phyloP scores from a whole-genome alignment of 1,140 invertebrate species.

The Vollenhovia emeryi region DNA sequence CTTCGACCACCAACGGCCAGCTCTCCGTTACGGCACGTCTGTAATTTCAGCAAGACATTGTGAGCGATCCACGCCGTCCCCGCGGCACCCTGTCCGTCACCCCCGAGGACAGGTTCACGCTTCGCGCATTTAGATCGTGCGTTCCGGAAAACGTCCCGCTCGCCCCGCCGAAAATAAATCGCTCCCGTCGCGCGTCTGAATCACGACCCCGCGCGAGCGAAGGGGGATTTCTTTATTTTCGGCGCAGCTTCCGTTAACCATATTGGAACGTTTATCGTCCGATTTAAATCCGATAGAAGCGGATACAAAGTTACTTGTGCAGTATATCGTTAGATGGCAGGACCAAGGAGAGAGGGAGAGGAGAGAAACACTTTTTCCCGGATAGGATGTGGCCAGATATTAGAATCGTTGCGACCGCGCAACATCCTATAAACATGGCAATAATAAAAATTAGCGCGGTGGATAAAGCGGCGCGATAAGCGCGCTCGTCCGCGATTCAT shows the following conservation, averaged over 20 bases:
- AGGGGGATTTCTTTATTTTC: slow-evolving; percentile 32
- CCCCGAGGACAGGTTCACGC: slow-evolving; percentile 44
- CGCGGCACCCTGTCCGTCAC: slow-evolving; percentile 52
- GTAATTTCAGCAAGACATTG: slow-evolving; percentile 57
- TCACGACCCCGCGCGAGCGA: slow-evolving; percentile 17
- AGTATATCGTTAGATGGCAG: not conserved
- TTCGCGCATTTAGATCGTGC: slow-evolving; percentile 44
- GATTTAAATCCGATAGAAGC: not conserved
- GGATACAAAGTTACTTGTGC: not conserved
- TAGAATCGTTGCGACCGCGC: slow-evolving; percentile 41
- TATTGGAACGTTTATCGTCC: not conserved
- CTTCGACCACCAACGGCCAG: slow-evolving; percentile 21
- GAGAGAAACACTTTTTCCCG: slow-evolving; percentile 32
- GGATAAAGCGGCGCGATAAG: slow-evolving; percentile 73
- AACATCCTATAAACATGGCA: slow-evolving; percentile 59
- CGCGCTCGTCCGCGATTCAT: slow-evolving; percentile 71
- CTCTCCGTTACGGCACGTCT: slow-evolving; percentile 39
- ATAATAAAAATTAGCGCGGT: slow-evolving; percentile 74
- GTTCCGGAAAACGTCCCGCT: slow-evolving; percentile 12
- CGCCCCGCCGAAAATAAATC: slow-evolving; percentile 53
- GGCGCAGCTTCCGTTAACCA: not conserved
- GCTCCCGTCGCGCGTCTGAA: slow-evolving; percentile 27
- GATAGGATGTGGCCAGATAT: slow-evolving; percentile 61
- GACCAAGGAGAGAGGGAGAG: not conserved
- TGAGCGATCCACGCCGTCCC: slow-evolving; percentile 42